Evolutionary conservation across 2,113 vertebrate genomes (phyloP), one percentile per base, ranked within the genome.

Genomic region (Osmerus eperlanus): DNA sequence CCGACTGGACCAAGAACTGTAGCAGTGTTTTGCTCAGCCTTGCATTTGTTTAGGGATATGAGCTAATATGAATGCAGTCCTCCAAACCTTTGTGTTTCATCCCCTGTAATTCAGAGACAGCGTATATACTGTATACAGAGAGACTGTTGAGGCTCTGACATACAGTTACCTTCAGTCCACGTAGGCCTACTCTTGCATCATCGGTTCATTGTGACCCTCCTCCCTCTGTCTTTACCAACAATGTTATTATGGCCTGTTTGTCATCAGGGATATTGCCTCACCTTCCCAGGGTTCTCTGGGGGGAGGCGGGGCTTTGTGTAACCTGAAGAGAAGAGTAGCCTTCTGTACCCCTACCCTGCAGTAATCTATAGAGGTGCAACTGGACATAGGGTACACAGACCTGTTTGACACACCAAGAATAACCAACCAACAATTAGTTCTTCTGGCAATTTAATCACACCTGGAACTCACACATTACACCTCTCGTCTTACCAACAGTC

Each of bases 401-500:
- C 41, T 11, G 41, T 47, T 9, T 47, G 41, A 11, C 41, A 47
- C 66, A 73, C 62, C 18, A 21, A 60, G 36, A 66, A 12, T 47
- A 9, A 2, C 41, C 9, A 36, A 36, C 41, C 41, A 47, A 47
- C 41, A 47, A 12, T 2, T 2, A 47, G 1, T 12, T 47, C 41
- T 47, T 47, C 41, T 47, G 15, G 55, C 55, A 56, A 5, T 2
- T 1, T 32, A 4, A 36, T 41, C 55, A 70, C 58, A 59, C 67
- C 16, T 58, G 55, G 54, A 47, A 66, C 3, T 29, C 61, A 18
- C 25, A 9, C 53, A 0, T 75, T 67, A 74, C 65, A 60, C 58
- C 11, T 54, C 36, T 80, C 83, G 72, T 77, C 79, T 78, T 83
- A 72, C 79, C 84, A 88, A 86, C 86, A 68, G 81, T 87, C 84